phyloP scores from a whole-genome alignment of 1,140 invertebrate species.

The Drosophila busckii region DNA sequence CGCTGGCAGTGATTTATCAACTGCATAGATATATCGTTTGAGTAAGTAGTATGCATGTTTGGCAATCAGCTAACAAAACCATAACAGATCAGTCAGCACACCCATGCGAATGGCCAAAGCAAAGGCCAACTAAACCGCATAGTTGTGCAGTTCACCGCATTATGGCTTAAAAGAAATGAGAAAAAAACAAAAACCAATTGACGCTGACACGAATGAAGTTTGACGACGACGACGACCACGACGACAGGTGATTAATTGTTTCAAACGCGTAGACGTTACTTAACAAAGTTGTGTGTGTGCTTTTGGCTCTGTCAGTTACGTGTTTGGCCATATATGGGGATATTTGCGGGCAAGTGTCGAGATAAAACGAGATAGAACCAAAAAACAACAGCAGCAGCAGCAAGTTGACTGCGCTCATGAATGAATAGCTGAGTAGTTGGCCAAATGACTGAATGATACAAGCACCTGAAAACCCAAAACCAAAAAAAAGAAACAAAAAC shows the following conservation, averaged over 20 bases:
- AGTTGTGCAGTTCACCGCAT: conserved; percentile 38
- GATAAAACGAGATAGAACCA: conserved; percentile 62
- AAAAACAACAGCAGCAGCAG: too few relatives aligned
- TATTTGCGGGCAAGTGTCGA: conserved; percentile 54
- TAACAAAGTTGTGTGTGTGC: conserved; percentile 54
- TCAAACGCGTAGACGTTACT: conserved; percentile 70
- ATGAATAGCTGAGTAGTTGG: conserved; percentile 63
- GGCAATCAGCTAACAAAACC: conserved; percentile 55
- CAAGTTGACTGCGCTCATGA: conserved; percentile 68
- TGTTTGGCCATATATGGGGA: conserved; percentile 26
- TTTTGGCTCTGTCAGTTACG: conserved; percentile 34
- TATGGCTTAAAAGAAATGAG: conserved; percentile 28
- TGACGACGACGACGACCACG: conserved; percentile 48
- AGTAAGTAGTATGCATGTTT: too few relatives aligned
- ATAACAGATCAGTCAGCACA: conserved; percentile 48
- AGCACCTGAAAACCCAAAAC: conserved; percentile 61
- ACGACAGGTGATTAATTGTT: conserved; percentile 77
- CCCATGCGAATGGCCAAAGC: conserved; percentile 14
- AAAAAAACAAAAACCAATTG: conserved; percentile 48
- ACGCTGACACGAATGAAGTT: conserved; percentile 36
- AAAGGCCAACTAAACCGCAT: conserved; percentile 53
- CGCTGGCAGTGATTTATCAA: conserved; percentile 66
- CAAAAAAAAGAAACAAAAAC: conserved; percentile 17
- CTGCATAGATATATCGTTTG: too few relatives aligned
- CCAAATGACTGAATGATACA: conserved; percentile 62